phyloP scores from a whole-genome alignment of 2,113 vertebrate genomes.

The Pygoscelis antarcticus region DNA sequence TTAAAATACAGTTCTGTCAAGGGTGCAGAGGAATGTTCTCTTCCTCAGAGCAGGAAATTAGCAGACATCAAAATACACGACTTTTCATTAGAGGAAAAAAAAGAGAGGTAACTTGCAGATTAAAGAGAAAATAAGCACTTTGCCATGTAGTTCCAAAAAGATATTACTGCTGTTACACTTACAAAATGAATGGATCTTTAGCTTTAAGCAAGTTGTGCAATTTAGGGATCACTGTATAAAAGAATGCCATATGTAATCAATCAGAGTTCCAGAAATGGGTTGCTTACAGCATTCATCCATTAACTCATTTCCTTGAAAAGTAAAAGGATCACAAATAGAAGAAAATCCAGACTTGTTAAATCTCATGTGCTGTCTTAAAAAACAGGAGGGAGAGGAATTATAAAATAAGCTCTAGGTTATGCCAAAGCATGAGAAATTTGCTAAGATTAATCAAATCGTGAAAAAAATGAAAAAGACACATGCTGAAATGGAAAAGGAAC shows the following conservation, averaged over 20 bases:
- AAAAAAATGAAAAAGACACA: background rate
- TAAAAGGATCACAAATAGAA: background rate
- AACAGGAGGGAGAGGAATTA: background rate
- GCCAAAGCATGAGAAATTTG: background rate
- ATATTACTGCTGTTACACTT: background rate
- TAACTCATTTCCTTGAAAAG: slow-evolving; percentile 20
- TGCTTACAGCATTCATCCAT: background rate
- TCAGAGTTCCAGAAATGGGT: background rate
- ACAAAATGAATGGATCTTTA: background rate
- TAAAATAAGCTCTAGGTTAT: background rate
- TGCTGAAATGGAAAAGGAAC: background rate
- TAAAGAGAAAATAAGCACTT: background rate
- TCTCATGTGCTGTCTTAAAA: background rate
- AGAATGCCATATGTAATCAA: background rate
- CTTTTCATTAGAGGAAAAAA: slow-evolving; percentile 10
- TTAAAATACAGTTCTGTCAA: background rate
- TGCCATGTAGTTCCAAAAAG: background rate
- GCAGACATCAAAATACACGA: background rate
- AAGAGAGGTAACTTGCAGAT: background rate
- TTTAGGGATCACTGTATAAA: background rate
- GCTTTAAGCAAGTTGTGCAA: background rate
- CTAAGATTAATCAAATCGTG: background rate
- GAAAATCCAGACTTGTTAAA: background rate
- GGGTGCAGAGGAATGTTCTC: background rate
- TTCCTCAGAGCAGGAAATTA: slow-evolving; percentile 27